Conservation (phyloP, 2,888 invertebrate species). For the Ophion costatus region DNA sequence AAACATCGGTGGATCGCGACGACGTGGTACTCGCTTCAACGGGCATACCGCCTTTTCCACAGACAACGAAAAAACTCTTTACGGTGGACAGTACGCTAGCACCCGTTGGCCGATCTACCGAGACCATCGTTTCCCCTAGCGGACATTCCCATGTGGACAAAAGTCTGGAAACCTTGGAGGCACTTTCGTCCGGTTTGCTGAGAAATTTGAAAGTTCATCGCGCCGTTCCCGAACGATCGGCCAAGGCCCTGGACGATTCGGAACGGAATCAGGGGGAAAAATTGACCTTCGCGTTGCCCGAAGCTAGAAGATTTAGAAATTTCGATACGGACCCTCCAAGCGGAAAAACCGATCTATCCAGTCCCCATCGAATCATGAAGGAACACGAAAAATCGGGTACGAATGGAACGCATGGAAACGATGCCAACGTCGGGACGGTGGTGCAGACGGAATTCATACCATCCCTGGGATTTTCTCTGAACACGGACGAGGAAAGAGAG, state of each 20-base stretch:
- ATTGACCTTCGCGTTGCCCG: conserved; percentile 67
- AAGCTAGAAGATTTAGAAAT: conserved; percentile 59
- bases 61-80: conserved; percentile 2
- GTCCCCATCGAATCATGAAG: background rate
- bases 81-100: background rate
- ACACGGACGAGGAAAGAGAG: conserved; percentile 78
- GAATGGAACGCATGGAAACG: conserved; percentile 8
- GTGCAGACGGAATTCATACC: conserved; percentile 81
- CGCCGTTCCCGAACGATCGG: conserved; percentile 62
- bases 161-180: conserved; percentile 25
- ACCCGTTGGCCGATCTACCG: background rate
- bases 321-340: conserved; percentile 46
- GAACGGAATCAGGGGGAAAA: conserved; percentile 38
- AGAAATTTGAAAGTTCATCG: conserved; percentile 58
- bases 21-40: conserved; percentile 1
- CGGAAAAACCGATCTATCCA: background rate
- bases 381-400: background rate
- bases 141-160: conserved; percentile 27
- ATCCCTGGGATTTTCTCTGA: conserved; percentile 80
- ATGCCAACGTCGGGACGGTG: conserved; percentile 53
- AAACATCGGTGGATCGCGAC: conserved; percentile 1
- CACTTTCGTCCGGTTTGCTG: conserved; percentile 5
- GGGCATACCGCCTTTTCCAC: background rate
- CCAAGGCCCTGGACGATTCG: conserved; percentile 68
- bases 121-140: conserved; percentile 1